Conservation (phyloP, 2,113 vertebrate genomes). For the Corynorhinus townsendii region DNA sequence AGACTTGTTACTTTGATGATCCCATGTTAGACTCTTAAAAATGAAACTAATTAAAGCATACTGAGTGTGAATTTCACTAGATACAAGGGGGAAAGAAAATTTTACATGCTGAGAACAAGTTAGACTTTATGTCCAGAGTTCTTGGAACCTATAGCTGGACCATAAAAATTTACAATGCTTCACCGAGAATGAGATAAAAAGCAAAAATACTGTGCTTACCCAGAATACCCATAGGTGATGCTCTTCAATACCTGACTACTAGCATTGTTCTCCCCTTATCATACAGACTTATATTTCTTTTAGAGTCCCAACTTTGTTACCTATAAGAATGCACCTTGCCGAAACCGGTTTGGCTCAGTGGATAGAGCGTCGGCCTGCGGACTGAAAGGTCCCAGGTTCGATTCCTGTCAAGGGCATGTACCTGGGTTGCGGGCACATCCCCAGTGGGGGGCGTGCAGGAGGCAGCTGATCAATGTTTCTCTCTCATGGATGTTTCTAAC, state of each 20-base stretch:
- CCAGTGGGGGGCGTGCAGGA: too few relatives aligned
- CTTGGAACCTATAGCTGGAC: not conserved
- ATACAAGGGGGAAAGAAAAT: not conserved
- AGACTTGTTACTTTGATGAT: slow-evolving; percentile 49
- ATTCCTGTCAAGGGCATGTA: too few relatives aligned
- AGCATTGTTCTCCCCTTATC: not conserved
- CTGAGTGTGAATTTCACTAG: slow-evolving; percentile 34
- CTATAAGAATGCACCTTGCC: not conserved
- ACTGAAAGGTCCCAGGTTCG: too few relatives aligned
- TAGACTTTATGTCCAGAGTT: not conserved
- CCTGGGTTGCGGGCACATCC: too few relatives aligned
- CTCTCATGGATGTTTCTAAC: too few relatives aligned
- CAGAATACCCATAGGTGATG: not conserved
- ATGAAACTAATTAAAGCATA: slow-evolving; percentile 52
- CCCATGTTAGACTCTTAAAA: slow-evolving; percentile 44
- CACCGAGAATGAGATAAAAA: not conserved
- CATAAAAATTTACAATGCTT: not conserved
- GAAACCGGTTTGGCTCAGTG: too few relatives aligned
- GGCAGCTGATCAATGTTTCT: too few relatives aligned
- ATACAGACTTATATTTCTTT: not conserved
- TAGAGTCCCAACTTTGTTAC: not conserved
- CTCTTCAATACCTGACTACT: not conserved
- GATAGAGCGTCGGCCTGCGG: too few relatives aligned
- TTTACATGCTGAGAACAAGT: not conserved
- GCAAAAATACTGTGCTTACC: not conserved